Base-by-base conservation (phyloP, 2,797 vertebrate species). In the Poeciliopsis infans region DNA sequence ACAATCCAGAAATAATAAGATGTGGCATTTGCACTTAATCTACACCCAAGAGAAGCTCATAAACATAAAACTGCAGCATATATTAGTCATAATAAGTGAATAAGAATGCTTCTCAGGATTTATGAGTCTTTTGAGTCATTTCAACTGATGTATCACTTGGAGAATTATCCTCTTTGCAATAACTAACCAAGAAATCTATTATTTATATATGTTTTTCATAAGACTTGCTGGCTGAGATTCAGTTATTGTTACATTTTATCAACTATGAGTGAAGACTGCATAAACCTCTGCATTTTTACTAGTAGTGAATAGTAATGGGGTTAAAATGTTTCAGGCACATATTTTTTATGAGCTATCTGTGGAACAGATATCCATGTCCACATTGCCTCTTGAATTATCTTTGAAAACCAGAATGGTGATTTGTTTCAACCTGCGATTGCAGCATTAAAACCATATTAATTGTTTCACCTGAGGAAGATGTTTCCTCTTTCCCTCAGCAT, bases 121-220 rank as follows among this genome's bases (percentile, higher is more conserved):
- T 49, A 82, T 39, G 33, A 78, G 43, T 59, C 61, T 75, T 81
- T 79, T 79, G 39, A 51, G 33, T 78, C n/a, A 69, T 79, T 84
- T 81, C 5, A 23, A 4, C 43, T 78, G 61, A 83, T 80, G 75
- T 82, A 80, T 83, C 41, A 36, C 53, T 61, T 23, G 13, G 53
- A 77, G 69, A 84, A 53, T 43, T 43, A 57, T 33, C 73, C 43
- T 77, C 73, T 64, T 71, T 41, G 49, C 49, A 72, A 76, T 43
- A 39, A 36, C 72, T 46, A 68, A 81, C 74, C 69, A 78, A 70
- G 75, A 79, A 76, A 83, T 77, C 49, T 78, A 25, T 84, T 7
- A 43, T 78, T 83, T 74, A 74, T 79, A 82, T 77, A 77, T 79
- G 79, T 74, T 69, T 28, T 68, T 79, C 28, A 79, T 81, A 75